Percentiles rank a stretch among this genome's conserved stretches.
These are phyloP conservation scores for Drosophila dives DNA, from an alignment of 2,888 invertebrate genomes.

Conservation along the genomic window DNA sequence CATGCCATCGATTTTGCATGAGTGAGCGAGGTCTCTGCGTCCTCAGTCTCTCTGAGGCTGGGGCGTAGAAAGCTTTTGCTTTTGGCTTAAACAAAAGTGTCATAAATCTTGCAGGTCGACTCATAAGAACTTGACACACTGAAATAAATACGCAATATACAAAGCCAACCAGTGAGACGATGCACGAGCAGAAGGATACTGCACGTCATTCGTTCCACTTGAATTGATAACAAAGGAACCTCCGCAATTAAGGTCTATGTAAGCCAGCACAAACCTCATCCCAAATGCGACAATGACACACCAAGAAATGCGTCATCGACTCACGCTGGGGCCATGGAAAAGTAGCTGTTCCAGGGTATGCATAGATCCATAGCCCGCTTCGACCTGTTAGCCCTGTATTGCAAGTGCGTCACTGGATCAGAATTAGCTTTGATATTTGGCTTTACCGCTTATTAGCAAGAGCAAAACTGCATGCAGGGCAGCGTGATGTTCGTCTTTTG, in stretches of 20 bases:
- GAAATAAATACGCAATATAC: slow-evolving; percentile 63
- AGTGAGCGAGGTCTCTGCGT: slow-evolving; percentile 24
- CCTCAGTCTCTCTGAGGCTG: background rate
- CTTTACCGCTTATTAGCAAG: slow-evolving; percentile 51
- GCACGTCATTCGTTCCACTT: slow-evolving; percentile 80
- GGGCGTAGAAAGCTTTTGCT: slow-evolving; percentile 63
- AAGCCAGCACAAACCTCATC: background rate
- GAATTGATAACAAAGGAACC: slow-evolving; percentile 70
- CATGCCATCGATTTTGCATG: slow-evolving; percentile 80
- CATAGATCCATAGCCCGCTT: slow-evolving; percentile 12
- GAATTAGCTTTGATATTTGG: slow-evolving; percentile 11
- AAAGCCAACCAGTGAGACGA: slow-evolving; percentile 21
- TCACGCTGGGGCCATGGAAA: slow-evolving; percentile 40
- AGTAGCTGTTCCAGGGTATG: slow-evolving; percentile 5
- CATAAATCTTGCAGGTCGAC: slow-evolving; percentile 78
- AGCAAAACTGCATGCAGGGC: slow-evolving; percentile 31
- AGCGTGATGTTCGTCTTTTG: slow-evolving; percentile 22
- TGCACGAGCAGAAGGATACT: slow-evolving; percentile 65
- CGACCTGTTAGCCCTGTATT: slow-evolving; percentile 11
- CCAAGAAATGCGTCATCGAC: slow-evolving; percentile 36
- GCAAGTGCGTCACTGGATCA: slow-evolving; percentile 46
- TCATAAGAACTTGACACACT: slow-evolving; percentile 75
- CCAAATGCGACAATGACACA: slow-evolving; percentile 8
- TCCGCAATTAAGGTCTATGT: slow-evolving; percentile 26
- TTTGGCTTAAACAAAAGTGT: slow-evolving; percentile 77